Base-by-base conservation (phyloP, 2,113 vertebrate genomes). In the Tragelaphus scriptus region DNA sequence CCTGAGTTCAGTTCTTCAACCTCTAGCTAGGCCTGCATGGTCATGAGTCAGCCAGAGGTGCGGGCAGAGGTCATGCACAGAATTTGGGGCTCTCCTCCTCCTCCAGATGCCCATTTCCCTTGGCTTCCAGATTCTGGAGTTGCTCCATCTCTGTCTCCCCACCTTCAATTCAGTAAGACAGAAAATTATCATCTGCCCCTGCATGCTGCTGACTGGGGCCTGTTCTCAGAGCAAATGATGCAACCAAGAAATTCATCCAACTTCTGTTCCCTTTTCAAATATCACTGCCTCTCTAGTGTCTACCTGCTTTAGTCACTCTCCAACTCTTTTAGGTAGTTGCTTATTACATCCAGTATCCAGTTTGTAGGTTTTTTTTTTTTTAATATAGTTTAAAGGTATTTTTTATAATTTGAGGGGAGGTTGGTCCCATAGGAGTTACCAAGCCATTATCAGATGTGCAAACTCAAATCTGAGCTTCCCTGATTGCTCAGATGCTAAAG, bases 161-260 rank as follows among this genome's bases (percentile, higher is more conserved):
- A 2, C 59, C 40, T 47, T 14, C n/a, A 26, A 0, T 55, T 17
- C 40, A 30, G 1, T 3, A 10, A 25, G 55, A 61, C 49, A 36
- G 15, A 4, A 82, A 13, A 0, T 28, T 80, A 56, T 61, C 53
- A 51, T 59, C 26, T 15, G 2, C 19, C 75, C 28, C 19, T 10
- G 23, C 10, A 3, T 0, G 17, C 26, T 19, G 3, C 6, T 5
- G 28, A n/a, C 7, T 23, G 53, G 11, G 10, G 3, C 10, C 59
- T 30, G 23, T 6, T 17, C 23, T 88, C 75, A 3, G 30, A 19
- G 9, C 25, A 25, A 32, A 23, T 32, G 30, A 6, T 47, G 26
- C 26, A 61, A 6, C 13, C 23, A 51, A 53, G 25, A 96, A 47
- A 40, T 17, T 7, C 23, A 30, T 3, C 30, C 30, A 23, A 6